phyloP scores from a whole-genome alignment of 2,888 invertebrate genomes.

The Caenorhabditis zanzibari region DNA sequence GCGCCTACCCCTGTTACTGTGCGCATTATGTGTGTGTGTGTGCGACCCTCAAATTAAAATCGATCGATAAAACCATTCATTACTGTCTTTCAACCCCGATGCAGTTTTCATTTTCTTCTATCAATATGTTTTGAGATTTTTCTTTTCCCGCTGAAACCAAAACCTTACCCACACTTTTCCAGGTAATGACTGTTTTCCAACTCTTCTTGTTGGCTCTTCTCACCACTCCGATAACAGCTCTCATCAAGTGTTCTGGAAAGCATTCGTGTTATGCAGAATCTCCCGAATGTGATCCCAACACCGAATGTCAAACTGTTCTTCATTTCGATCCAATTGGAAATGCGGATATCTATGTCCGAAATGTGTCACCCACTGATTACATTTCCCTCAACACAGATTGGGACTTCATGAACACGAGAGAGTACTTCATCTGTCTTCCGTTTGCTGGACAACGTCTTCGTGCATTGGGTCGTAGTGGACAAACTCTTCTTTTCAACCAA shows the following conservation, averaged over 20 bases:
- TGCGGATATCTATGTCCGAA: constrained; percentile 3
- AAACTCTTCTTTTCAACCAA: neutral
- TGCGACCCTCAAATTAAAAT: no score
- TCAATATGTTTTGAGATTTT: no score
- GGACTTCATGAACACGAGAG: neutral
- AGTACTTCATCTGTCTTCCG: constrained; percentile 4
- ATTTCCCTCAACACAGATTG: neutral
- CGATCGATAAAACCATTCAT: no score
- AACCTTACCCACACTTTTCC: neutral
- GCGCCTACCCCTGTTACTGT: no score
- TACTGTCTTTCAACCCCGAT: no score
- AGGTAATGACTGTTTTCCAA: neutral
- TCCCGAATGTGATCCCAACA: constrained; percentile 8
- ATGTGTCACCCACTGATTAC: constrained; percentile 1
- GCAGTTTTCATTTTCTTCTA: no score
- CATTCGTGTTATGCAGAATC: constrained; percentile 11
- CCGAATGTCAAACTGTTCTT: constrained; percentile 1
- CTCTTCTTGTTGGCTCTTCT: neutral
- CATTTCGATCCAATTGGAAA: constrained; percentile 7
- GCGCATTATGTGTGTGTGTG: no score
- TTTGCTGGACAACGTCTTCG: constrained; percentile 14
- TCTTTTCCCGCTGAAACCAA: no score
- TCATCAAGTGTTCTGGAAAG: neutral
- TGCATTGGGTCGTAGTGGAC: neutral
- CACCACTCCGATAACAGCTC: neutral